Percentiles rank a stretch among this genome's conserved stretches.
Conservation (phyloP, 2,888 invertebrate genomes). For the Nebria brevicollis region DNA sequence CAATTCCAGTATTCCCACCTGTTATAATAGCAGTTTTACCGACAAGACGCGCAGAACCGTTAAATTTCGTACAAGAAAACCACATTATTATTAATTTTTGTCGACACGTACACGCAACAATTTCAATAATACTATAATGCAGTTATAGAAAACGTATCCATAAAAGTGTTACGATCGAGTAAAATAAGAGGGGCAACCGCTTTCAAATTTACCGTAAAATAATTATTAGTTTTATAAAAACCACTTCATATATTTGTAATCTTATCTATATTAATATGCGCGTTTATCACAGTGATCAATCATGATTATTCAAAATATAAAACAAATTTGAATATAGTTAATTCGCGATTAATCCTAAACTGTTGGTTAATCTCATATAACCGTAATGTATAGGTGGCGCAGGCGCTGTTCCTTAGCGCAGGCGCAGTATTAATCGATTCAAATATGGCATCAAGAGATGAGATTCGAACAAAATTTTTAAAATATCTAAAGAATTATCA, state of each 20-base stretch:
- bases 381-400: not conserved
- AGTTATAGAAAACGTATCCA: not conserved
- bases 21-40: conserved; percentile 57
- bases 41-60: conserved; percentile 24
- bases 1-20: conserved; percentile 62
- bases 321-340: too few species aligned
- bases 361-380: too few species aligned
- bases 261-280: too few species aligned
- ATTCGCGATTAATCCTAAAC: too few species aligned
- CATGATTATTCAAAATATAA: too few species aligned
- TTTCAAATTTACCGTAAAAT: not conserved
- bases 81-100: conserved; percentile 29
- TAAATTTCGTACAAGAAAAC: conserved; percentile 34
- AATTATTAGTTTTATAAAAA: too few species aligned
- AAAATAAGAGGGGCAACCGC: not conserved
- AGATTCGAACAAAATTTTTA: not conserved
- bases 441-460: not conserved
- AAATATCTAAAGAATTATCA: conserved; percentile 27
- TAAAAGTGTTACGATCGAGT: conserved; percentile 3
- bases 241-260: too few species aligned
- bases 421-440: not conserved
- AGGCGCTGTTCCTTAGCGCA: not conserved
- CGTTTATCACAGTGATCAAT: too few species aligned
- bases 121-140: not conserved
- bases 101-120: not conserved